Percentiles rank a stretch among this genome's conserved stretches.
Evolutionary conservation across 2,888 invertebrate genomes (phyloP).

Genomic region (Argyra leucocephala): DNA sequence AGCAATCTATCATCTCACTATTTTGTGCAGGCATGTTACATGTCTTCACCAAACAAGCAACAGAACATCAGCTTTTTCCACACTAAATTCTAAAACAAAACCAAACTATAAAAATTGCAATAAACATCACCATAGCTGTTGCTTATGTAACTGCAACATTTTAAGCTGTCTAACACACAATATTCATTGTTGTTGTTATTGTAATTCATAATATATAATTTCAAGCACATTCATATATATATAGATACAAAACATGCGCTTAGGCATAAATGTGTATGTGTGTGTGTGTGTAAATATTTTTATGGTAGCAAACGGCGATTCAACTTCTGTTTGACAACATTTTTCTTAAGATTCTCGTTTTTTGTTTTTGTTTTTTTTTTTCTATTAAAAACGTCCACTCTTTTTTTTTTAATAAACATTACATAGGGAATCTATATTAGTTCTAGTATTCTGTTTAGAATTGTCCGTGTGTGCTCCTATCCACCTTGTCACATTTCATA

Average conservation of each 20-base stretch:
- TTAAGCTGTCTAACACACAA: not conserved
- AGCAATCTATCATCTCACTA: slow-evolving; percentile 8
- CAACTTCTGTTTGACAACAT: slow-evolving; percentile 1
- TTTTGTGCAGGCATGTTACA: slow-evolving; percentile 8
- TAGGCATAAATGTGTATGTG: too few species aligned
- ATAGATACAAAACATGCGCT: too few species aligned
- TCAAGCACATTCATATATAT: not conserved
- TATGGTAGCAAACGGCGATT: not conserved
- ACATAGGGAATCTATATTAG: too few species aligned
- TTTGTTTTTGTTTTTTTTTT: not conserved
- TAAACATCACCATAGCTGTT: slow-evolving; percentile 1
- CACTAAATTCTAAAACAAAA: not conserved
- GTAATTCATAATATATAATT: not conserved
- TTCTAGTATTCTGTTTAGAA: not conserved
- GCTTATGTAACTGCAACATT: not conserved
- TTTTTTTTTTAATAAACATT: not conserved
- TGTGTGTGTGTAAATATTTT: too few species aligned
- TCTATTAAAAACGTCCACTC: not conserved
- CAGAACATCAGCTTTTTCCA: not conserved
- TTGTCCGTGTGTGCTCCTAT: not conserved
- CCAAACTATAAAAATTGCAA: not conserved
- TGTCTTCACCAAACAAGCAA: slow-evolving; percentile 3
- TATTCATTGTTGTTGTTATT: not conserved
- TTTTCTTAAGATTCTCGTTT: not conserved
- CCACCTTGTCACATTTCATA: not conserved